Evolutionary conservation across 2,797 vertebrate genomes (phyloP), one percentile per base, ranked within the genome.

Genomic region (Ataeniobius toweri): DNA sequence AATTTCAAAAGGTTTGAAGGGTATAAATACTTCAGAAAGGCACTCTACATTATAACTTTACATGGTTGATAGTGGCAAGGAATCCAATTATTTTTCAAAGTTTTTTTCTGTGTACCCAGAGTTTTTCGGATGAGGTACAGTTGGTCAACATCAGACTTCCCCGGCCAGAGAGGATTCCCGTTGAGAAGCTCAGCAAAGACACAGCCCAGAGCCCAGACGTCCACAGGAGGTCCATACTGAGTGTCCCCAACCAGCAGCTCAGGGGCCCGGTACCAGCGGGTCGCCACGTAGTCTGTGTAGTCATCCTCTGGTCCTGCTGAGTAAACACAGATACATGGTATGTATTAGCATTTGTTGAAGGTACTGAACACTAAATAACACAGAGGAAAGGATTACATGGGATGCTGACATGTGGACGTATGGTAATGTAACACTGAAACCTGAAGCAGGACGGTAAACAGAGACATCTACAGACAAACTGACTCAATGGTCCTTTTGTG

Each of bases 211-310:
- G 97, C 97, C 97, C 97, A 98, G 0, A 97, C 80, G 0, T 97
- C 97, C 56, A 98, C 96, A 0, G 97, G 94, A 1, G 96, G 94
- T 2, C 96, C 97, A 0, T 97, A 97, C 88, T 97, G 97, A 0
- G 96, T 97, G 67, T 98, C 97, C 59, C 97, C 97, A 0, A 97
- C 97, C 46, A 98, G 94, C 75, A 98, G 96, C 89, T 98, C 97
- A 0, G 97, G 97, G 74, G 96, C 96, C 36, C 96, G 94, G 92
- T 98, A 98, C 97, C 97, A 98, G 22, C 97, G 96, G 0, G 97
- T 97, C 0, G 97, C 96, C 9, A 98, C 96, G 0, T 98, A 97
- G 88, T 97, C 97, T 0, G 97, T 97, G 93, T 97, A 97, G 90
- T 96, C 95, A 22, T 97, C 97, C 76, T 97, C 96, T 6, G 96